Evolutionary conservation across 2,888 invertebrate genomes (phyloP).

Genomic region (Halictus ligatus): DNA sequence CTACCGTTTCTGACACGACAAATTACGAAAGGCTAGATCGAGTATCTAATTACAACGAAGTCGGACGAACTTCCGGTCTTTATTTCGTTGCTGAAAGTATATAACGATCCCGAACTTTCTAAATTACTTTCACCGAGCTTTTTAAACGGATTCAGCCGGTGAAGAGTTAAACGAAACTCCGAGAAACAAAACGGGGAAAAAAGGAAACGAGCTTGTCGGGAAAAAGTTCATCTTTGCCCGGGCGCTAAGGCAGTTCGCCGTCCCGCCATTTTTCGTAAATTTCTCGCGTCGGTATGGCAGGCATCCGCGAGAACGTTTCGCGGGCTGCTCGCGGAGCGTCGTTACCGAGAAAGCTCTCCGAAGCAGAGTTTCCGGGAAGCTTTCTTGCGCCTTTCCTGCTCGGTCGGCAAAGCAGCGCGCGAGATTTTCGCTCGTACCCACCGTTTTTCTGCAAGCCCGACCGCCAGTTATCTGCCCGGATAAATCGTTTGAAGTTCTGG

Average conservation of each 20-base stretch:
- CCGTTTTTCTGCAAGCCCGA: slow-evolving; percentile 22
- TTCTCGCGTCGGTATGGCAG: slow-evolving; percentile 49
- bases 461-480: background rate
- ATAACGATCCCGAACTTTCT: background rate
- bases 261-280: background rate
- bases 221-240: background rate
- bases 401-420: slow-evolving; percentile 56
- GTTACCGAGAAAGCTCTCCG: slow-evolving; percentile 50
- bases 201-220: background rate
- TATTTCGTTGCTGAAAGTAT: background rate
- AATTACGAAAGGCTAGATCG: background rate
- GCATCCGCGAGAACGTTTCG: background rate
- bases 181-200: background rate
- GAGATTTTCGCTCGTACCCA: slow-evolving; percentile 38
- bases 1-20: background rate
- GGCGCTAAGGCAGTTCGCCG: background rate
- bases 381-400: background rate
- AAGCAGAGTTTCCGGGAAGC: slow-evolving; percentile 50
- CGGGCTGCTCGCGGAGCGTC: slow-evolving; percentile 35
- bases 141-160: background rate
- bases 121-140: background rate
- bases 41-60: background rate
- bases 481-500: background rate
- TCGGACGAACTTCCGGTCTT: background rate
- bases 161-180: background rate